A percentile compares a stretch with the other conserved stretches of the same genome.
Conservation (phyloP, 2,797 vertebrate genomes). For the Thaleichthys pacificus region DNA sequence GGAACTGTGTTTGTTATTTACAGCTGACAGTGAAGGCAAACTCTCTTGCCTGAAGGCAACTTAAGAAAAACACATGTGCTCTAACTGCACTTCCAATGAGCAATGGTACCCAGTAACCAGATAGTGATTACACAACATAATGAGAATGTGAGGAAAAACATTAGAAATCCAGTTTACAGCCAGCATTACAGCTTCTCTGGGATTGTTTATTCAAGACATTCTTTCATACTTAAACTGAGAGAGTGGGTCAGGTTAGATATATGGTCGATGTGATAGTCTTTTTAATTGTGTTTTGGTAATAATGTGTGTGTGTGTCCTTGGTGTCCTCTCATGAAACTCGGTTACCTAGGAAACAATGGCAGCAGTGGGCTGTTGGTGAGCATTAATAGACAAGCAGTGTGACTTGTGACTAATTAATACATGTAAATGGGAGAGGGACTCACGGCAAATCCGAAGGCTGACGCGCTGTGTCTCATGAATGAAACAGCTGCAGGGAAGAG, state of each 20-base stretch:
- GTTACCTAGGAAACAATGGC: conserved; percentile 65
- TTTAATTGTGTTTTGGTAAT: conserved; percentile 48
- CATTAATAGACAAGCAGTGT: conserved; percentile 48
- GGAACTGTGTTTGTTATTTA: not conserved
- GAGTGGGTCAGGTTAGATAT: not conserved
- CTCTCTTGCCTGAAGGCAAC: not conserved
- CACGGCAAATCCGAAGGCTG: conserved; percentile 98
- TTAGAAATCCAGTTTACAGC: too few species aligned
- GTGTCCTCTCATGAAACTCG: conserved; percentile 29
- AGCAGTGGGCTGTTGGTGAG: conserved; percentile 37
- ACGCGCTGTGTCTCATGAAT: conserved; percentile 96
- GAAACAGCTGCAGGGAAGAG: conserved; percentile 85
- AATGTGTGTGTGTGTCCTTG: conserved; percentile 12
- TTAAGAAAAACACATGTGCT: not conserved
- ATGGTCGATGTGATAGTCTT: not conserved
- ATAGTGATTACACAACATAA: not conserved
- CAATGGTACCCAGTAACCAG: not conserved
- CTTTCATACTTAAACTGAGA: too few species aligned
- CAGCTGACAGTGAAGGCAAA: not conserved
- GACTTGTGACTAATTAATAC: conserved; percentile 62
- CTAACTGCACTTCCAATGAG: not conserved
- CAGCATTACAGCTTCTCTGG: too few species aligned
- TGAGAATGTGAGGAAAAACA: too few species aligned
- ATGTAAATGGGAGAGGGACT: conserved; percentile 75
- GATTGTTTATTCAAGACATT: too few species aligned